Conservation (phyloP, 2,888 invertebrate species). For the Eristalis tenax region DNA sequence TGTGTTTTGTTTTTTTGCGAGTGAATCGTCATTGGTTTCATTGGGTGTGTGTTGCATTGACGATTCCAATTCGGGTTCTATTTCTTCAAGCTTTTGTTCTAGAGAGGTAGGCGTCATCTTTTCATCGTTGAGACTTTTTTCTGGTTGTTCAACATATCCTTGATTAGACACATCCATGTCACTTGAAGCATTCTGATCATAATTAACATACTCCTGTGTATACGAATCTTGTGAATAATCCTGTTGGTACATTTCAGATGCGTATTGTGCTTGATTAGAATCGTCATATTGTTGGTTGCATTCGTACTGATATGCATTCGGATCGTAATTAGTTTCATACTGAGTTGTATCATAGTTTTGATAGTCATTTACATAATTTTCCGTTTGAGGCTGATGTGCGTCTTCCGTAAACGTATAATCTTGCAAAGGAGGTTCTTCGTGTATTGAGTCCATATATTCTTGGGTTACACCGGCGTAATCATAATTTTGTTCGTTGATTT, state of each 20-base stretch:
- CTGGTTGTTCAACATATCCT: slow-evolving; percentile 42
- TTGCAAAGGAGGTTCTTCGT: slow-evolving; percentile 69
- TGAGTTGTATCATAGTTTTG: slow-evolving; percentile 78
- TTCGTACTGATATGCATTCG: slow-evolving; percentile 78
- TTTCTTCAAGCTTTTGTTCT: slow-evolving; percentile 56
- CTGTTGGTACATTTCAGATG: slow-evolving; percentile 72
- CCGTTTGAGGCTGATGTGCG: slow-evolving; percentile 71
- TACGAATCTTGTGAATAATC: slow-evolving; percentile 64
- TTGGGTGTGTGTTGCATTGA: slow-evolving; percentile 3
- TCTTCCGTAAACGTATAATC: slow-evolving; percentile 26
- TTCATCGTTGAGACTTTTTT: not conserved
- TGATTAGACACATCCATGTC: slow-evolving; percentile 24
- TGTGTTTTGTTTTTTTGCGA: slow-evolving; percentile 62
- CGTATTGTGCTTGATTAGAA: slow-evolving; percentile 73
- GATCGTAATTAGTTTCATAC: slow-evolving; percentile 76
- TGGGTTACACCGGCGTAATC: not conserved
- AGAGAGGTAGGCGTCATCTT: not conserved
- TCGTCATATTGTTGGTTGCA: slow-evolving; percentile 79
- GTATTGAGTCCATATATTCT: slow-evolving; percentile 69
- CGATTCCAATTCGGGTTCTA: not conserved
- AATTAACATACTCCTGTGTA: slow-evolving; percentile 46
- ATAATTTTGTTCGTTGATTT: slow-evolving; percentile 21
- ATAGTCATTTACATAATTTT: slow-evolving; percentile 77
- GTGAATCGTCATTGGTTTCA: slow-evolving; percentile 12
- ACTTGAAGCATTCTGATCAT: slow-evolving; percentile 22